Evolutionary conservation across 2,888 invertebrate genomes (phyloP).

Genomic region (Alloscopus bannaensis): DNA sequence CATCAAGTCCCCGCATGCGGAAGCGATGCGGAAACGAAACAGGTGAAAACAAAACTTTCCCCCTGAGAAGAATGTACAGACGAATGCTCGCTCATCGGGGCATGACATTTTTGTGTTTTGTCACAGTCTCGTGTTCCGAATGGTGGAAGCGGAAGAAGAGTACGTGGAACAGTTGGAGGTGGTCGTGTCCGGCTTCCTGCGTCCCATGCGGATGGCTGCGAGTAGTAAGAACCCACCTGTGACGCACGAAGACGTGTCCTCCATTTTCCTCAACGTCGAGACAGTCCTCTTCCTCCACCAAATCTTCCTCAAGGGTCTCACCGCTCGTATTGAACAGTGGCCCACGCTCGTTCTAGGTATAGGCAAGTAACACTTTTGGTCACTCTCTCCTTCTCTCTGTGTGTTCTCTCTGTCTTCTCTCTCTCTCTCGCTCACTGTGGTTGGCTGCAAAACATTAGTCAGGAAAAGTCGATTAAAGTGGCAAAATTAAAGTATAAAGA

Average conservation of each 20-base stretch:
- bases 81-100: neutral
- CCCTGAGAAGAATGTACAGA: neutral
- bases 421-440: conserved; percentile 37
- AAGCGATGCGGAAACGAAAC: conserved; percentile 94
- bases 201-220: conserved; percentile 95
- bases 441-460: conserved; percentile 22
- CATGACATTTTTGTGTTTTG: neutral
- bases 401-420: conserved; percentile 52
- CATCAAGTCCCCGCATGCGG: conserved; percentile 94
- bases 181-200: conserved; percentile 88
- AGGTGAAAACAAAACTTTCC: conserved; percentile 77
- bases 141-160: conserved; percentile 96
- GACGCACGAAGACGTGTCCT: conserved; percentile 94
- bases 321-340: conserved; percentile 94
- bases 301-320: conserved; percentile 94
- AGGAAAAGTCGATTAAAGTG: neutral
- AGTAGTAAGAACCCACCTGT: conserved; percentile 91
- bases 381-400: conserved; percentile 67
- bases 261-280: conserved; percentile 94
- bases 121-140: conserved; percentile 87
- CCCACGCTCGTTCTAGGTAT: conserved; percentile 91
- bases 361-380: conserved; percentile 72
- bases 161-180: conserved; percentile 93
- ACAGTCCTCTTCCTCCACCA: conserved; percentile 94
- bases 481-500: conserved; percentile 13